Percentiles rank a stretch among this genome's conserved stretches.
These are phyloP conservation scores for Stercorarius parasiticus DNA, from an alignment of 2,113 vertebrate genomes.

Conservation along the genomic window DNA sequence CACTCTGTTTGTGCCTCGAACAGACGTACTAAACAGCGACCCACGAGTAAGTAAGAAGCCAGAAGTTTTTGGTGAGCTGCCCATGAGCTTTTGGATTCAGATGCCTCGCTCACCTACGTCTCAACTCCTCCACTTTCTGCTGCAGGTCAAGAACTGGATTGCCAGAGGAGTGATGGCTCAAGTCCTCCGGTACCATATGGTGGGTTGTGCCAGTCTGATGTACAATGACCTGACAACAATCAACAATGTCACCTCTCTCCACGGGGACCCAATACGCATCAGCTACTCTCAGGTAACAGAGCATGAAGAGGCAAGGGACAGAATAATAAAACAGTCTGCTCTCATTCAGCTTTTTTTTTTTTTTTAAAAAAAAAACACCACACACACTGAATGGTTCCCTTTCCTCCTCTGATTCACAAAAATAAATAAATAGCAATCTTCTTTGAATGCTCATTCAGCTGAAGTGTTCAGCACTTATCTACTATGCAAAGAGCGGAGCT, in stretches of 20 bases:
- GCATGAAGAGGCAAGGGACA: not conserved
- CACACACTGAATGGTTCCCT: not conserved
- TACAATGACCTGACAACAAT: conserved; percentile 74
- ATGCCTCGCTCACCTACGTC: not conserved
- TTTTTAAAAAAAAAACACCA: too few species aligned
- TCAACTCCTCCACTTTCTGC: not conserved
- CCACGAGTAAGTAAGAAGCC: conserved; percentile 56
- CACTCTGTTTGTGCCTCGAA: conserved; percentile 83
- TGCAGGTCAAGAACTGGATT: conserved; percentile 72
- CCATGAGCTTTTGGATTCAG: not conserved
- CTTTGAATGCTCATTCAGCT: not conserved
- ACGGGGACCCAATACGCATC: conserved; percentile 79
- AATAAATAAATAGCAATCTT: not conserved
- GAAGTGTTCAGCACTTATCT: not conserved
- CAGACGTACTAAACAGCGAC: conserved; percentile 22
- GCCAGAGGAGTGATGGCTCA: conserved; percentile 59
- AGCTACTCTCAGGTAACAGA: conserved; percentile 78
- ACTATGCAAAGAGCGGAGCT: not conserved
- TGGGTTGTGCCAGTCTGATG: conserved; percentile 82
- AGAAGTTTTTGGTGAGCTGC: not conserved
- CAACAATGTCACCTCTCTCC: conserved; percentile 81
- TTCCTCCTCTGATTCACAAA: not conserved
- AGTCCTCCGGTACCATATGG: conserved; percentile 84
- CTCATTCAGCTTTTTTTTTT: not conserved
- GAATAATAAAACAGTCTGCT: not conserved